Evolutionary conservation across 2,113 vertebrate species (phyloP).

Genomic region (Clarias magur): DNA sequence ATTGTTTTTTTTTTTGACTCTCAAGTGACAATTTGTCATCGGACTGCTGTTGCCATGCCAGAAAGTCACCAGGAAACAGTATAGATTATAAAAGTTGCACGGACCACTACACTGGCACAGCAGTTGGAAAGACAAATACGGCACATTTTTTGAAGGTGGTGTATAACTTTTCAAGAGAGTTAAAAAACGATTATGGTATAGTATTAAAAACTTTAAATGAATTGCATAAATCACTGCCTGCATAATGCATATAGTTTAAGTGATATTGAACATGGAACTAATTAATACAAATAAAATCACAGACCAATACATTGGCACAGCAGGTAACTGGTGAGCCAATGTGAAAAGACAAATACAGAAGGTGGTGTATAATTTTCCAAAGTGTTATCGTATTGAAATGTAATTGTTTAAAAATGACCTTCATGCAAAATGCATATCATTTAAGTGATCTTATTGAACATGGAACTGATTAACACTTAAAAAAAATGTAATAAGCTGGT

Average conservation of each 20-base stretch:
- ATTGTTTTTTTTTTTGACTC: too few relatives aligned
- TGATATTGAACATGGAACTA: not conserved
- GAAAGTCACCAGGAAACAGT: conserved; percentile 4
- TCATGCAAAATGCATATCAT: not conserved
- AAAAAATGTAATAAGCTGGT: not conserved
- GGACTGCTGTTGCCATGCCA: not conserved
- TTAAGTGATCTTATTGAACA: not conserved
- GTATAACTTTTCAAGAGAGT: not conserved
- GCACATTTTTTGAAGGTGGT: not conserved
- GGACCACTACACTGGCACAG: not conserved
- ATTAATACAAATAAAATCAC: not conserved
- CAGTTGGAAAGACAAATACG: not conserved
- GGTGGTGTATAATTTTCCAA: not conserved
- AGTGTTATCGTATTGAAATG: not conserved
- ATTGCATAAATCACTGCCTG: not conserved
- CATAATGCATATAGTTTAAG: not conserved
- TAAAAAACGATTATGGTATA: not conserved
- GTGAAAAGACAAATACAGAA: not conserved
- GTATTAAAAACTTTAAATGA: not conserved
- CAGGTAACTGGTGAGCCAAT: not conserved
- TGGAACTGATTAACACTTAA: not conserved
- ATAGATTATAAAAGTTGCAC: not conserved
- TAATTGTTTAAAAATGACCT: not conserved
- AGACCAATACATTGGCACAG: too few relatives aligned
- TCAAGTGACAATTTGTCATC: too few relatives aligned